Conservation (phyloP, 2,113 vertebrate genomes). For the Circaetus cinerascens region DNA sequence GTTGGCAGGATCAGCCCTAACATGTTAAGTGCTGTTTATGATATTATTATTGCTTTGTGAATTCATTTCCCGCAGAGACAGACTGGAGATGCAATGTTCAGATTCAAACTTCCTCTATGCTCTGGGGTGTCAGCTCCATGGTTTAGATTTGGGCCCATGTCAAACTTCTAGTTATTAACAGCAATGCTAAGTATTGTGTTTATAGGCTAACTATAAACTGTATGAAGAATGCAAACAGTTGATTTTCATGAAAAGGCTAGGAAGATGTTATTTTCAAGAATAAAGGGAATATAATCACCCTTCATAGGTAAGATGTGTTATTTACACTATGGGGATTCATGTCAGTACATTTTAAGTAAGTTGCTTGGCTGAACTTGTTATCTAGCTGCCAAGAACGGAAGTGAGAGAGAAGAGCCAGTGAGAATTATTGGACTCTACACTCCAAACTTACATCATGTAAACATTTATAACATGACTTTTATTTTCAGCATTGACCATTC, state of each 20-base stretch:
- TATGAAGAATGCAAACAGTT: neutral
- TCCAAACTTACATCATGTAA: constrained; percentile 57
- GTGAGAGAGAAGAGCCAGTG: constrained; percentile 53
- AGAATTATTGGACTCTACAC: constrained; percentile 41
- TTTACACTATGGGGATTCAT: constrained; percentile 33
- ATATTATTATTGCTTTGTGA: constrained; percentile 53
- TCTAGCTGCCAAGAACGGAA: constrained; percentile 61
- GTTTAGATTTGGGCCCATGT: neutral
- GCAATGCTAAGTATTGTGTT: neutral
- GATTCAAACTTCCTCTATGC: constrained; percentile 22
- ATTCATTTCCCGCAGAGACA: constrained; percentile 49
- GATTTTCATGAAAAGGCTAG: neutral
- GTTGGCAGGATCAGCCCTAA: constrained; percentile 53
- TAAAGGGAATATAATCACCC: constrained; percentile 9
- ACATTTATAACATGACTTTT: constrained; percentile 48
- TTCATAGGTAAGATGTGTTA: constrained; percentile 58
- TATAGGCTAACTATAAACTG: neutral
- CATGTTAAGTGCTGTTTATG: constrained; percentile 58
- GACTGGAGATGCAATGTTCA: constrained; percentile 13
- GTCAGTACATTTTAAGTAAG: constrained; percentile 55
- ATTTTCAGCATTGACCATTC: constrained; percentile 36
- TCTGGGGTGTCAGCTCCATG: constrained; percentile 10
- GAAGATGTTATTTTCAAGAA: constrained; percentile 14
- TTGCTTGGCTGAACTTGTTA: constrained; percentile 65
- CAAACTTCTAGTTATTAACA: neutral